phyloP scores from a whole-genome alignment of 2,888 invertebrate species.

The Calameuta pallipes region DNA sequence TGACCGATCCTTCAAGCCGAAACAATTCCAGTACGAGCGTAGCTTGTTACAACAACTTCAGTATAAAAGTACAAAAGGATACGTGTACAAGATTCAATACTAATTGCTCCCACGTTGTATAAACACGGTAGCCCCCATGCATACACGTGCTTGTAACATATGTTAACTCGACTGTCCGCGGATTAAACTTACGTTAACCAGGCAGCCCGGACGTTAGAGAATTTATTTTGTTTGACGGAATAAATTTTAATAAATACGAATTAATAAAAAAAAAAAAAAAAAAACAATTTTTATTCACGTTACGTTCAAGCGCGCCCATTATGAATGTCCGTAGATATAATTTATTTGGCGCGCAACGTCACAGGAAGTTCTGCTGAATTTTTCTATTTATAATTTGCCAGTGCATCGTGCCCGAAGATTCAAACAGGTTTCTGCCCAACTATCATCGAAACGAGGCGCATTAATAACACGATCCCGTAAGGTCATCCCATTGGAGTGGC shows the following conservation, averaged over 20 bases:
- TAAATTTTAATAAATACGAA: no score
- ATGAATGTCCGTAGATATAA: background rate
- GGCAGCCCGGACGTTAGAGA: background rate
- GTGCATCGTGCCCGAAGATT: background rate
- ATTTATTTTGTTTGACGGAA: background rate
- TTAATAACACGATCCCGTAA: conserved; percentile 58
- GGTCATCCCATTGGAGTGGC: conserved; percentile 37
- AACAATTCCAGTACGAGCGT: background rate
- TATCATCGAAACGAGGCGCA: conserved; percentile 51
- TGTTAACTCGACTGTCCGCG: background rate
- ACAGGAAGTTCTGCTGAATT: background rate
- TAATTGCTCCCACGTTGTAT: background rate
- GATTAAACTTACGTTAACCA: background rate
- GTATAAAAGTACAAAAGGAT: background rate
- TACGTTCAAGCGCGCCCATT: background rate
- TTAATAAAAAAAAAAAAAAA: no score
- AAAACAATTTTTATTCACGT: background rate
- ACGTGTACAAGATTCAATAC: background rate
- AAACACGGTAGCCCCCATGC: background rate
- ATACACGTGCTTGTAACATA: background rate
- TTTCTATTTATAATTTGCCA: background rate
- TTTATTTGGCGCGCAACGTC: background rate
- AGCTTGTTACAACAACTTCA: background rate
- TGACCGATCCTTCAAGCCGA: conserved; percentile 1
- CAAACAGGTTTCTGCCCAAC: background rate